Base-by-base conservation (phyloP, 2,113 vertebrate genomes). In the Peromyscus californicus region DNA sequence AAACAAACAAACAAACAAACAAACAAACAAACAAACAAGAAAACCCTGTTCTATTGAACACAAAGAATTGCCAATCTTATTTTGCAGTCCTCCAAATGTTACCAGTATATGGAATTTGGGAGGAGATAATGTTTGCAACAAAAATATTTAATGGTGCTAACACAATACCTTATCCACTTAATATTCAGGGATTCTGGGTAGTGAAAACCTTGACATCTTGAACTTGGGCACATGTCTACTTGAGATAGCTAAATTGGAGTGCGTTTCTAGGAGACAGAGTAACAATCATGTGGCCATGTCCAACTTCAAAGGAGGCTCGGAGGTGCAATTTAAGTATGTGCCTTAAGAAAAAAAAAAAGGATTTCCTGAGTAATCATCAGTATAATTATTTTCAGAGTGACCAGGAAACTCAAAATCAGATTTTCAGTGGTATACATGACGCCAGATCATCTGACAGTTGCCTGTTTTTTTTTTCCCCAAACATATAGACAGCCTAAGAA, bases 401-500 rank as follows among this genome's bases (percentile, higher is more conserved):
- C 36, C 75, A 59, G n/a, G 17, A 70, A 57, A 36, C 36, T 85
- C 19, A n/a, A 90, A 61, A 33, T 82, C 54, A 74, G 13, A 75
- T 54, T 89, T 29, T 22, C 93, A 82, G 6, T 82, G 31, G 31
- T 70, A n/a, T 13, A 36, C 67, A 15, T 79, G 29, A 80, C 90
- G 22, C 13, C 75, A 82, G 48, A 85, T 85, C 15, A 61, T 78
- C 29, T 69, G 45, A 88, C 31, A 90, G 45, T 57, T 57, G 7
- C 11, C 1, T 97, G 93, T 89, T 82, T 61, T 69, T 69, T 69
- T 69, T 29, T 29, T 2, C 1, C 3, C 24, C 17, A 65, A 59
- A 65, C 51, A 51, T 90, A 36, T 76, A 87, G 21, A 12, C 48
- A 90, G 29, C n/a, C 65, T 45, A 61, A 91, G n/a, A 93, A 97